These are phyloP conservation scores for Scaptomyza tumidula DNA, from an alignment of 2,888 invertebrate species.

Conservation along the genomic window DNA sequence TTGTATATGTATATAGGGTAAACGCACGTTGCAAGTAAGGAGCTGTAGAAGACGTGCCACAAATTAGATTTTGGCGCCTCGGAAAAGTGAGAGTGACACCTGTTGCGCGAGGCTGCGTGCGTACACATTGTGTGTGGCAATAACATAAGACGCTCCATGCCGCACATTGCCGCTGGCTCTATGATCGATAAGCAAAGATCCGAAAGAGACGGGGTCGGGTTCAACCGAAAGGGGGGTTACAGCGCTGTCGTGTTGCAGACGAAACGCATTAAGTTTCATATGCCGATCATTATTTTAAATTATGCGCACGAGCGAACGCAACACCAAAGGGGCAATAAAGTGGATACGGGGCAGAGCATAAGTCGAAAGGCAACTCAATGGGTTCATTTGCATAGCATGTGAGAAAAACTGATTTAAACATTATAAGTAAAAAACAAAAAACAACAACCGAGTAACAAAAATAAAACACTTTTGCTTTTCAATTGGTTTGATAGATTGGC, in stretches of 20 bases:
- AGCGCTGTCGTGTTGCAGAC: constrained; percentile 46
- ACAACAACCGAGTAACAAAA: neutral
- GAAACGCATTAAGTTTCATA: constrained; percentile 78
- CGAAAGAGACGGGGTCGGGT: constrained; percentile 34
- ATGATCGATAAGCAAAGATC: constrained; percentile 66
- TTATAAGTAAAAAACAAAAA: neutral
- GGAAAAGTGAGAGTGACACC: constrained; percentile 75
- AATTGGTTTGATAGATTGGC: constrained; percentile 63
- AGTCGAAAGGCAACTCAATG: constrained; percentile 66
- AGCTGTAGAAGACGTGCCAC: constrained; percentile 15
- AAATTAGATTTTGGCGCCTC: constrained; percentile 56
- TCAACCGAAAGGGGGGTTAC: neutral
- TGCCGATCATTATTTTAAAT: constrained; percentile 77
- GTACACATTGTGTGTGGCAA: constrained; percentile 61
- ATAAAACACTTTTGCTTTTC: constrained; percentile 56
- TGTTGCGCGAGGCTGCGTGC: constrained; percentile 51
- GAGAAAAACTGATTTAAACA: constrained; percentile 60
- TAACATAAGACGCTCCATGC: constrained; percentile 47
- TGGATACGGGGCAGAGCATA: constrained; percentile 56
- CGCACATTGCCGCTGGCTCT: constrained; percentile 42
- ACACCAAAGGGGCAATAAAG: constrained; percentile 2
- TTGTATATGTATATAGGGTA: constrained; percentile 69
- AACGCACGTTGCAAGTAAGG: constrained; percentile 20
- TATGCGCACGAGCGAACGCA: constrained; percentile 76
- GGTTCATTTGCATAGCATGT: constrained; percentile 70